Percentiles rank a stretch among this genome's conserved stretches.
phyloP scores from a whole-genome alignment of 1,140 invertebrate species.

The Cotesia vestalis region DNA sequence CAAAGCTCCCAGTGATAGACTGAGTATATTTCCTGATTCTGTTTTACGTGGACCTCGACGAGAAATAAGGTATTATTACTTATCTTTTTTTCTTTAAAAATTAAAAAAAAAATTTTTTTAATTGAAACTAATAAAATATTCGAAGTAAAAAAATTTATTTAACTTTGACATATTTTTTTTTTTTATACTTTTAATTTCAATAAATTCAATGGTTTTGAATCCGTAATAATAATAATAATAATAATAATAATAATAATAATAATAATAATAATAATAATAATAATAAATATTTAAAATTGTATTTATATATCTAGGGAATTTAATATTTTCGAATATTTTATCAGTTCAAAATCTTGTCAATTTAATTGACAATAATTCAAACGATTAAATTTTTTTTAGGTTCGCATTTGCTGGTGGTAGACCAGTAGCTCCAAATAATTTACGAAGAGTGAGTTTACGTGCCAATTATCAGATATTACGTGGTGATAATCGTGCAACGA shows the following conservation, averaged over 20 bases:
- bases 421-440: constrained; percentile 58
- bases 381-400: constrained; percentile 45
- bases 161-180: too few species aligned
- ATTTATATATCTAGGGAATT: too few species aligned
- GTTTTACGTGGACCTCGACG: constrained; percentile 55
- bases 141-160: not conserved
- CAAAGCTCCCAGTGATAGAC: constrained; percentile 51
- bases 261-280: too few species aligned
- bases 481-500: constrained; percentile 56
- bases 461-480: constrained; percentile 63
- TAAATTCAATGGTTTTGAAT: too few species aligned
- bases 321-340: not conserved
- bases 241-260: too few species aligned
- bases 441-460: constrained; percentile 58
- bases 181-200: too few species aligned
- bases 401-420: constrained; percentile 62
- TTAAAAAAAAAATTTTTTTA: constrained; percentile 39
- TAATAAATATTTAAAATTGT: too few species aligned
- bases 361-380: constrained; percentile 20
- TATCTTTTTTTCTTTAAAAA: not conserved
- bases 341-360: constrained; percentile 17
- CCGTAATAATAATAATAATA: too few species aligned
- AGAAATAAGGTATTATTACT: constrained; percentile 55
- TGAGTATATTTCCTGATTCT: constrained; percentile 59
- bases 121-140: not conserved